Conservation (phyloP, 2,113 vertebrate species). For the Haemorhous mexicanus region DNA sequence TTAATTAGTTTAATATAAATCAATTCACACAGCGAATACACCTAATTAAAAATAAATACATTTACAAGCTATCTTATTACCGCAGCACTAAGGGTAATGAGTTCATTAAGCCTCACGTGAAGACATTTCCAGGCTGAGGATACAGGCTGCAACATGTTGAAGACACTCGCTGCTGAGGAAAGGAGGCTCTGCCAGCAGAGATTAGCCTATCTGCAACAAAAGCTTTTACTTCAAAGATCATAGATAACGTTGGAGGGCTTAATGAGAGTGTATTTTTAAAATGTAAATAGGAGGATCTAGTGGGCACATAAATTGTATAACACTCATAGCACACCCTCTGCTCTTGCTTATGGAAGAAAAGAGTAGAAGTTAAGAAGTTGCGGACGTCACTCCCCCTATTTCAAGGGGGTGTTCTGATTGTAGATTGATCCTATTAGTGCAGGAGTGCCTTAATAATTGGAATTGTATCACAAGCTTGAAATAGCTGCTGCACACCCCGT, state of each 20-base stretch:
- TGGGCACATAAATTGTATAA: conserved; percentile 10
- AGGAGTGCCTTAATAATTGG: not conserved
- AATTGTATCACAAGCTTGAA: not conserved
- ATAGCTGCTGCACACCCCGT: not conserved
- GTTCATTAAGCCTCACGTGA: conserved; percentile 22
- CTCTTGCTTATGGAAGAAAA: not conserved
- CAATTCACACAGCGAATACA: conserved; percentile 4
- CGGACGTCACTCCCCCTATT: fast-evolving
- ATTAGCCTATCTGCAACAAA: conserved; percentile 28
- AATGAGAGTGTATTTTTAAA: not conserved
- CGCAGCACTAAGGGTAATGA: conserved; percentile 30
- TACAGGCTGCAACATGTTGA: conserved; percentile 38
- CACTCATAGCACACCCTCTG: not conserved
- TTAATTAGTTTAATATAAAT: conserved; percentile 48
- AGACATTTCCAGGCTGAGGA: conserved; percentile 1
- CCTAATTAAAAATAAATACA: conserved; percentile 52
- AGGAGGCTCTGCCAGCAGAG: conserved; percentile 26
- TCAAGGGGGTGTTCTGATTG: not conserved
- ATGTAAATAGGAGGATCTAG: conserved; percentile 33
- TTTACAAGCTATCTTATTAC: conserved; percentile 51
- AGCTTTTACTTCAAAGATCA: conserved; percentile 46
- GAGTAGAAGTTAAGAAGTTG: not conserved
- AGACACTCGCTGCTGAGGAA: conserved; percentile 8
- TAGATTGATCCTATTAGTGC: not conserved
- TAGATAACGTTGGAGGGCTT: not conserved